Conservation (phyloP, 2,888 invertebrate species). For the Muscina levida region DNA sequence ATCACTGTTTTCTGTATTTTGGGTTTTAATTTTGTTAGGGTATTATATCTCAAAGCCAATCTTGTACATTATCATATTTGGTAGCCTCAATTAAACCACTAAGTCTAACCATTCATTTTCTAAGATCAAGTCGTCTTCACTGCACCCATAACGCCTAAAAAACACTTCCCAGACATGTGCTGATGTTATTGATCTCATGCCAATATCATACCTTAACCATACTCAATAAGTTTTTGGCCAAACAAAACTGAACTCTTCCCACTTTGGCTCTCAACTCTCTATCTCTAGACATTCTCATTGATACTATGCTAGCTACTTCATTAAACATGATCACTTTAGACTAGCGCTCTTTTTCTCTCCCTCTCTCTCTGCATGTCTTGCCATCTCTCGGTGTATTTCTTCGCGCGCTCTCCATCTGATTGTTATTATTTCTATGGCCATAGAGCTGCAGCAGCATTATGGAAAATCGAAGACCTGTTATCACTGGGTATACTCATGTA, state of each 20-base stretch:
- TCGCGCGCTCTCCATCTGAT: too few species aligned
- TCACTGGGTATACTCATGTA: conserved; percentile 15
- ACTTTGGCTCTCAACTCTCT: background rate
- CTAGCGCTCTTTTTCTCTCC: too few species aligned
- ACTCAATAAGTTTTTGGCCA: background rate
- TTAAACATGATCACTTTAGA: too few species aligned
- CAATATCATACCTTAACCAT: conserved; percentile 1
- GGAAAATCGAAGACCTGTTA: conserved; percentile 34
- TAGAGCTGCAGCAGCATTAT: conserved; percentile 16
- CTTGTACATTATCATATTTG: too few species aligned
- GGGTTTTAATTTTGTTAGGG: too few species aligned
- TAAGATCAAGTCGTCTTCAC: too few species aligned
- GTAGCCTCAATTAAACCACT: too few species aligned
- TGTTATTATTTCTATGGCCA: conserved; percentile 10
- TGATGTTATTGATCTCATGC: background rate
- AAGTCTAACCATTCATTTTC: too few species aligned
- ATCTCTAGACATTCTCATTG: background rate
- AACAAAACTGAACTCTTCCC: background rate
- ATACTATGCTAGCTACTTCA: too few species aligned
- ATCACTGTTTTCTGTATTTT: too few species aligned
- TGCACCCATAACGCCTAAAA: background rate
- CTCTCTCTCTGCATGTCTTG: conserved; percentile 13
- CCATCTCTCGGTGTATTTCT: conserved; percentile 9
- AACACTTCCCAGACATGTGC: conserved; percentile 5
- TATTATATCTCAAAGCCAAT: too few species aligned